Base-by-base conservation (phyloP, 2,888 invertebrate species). In the Cyrtodaria siliqua region DNA sequence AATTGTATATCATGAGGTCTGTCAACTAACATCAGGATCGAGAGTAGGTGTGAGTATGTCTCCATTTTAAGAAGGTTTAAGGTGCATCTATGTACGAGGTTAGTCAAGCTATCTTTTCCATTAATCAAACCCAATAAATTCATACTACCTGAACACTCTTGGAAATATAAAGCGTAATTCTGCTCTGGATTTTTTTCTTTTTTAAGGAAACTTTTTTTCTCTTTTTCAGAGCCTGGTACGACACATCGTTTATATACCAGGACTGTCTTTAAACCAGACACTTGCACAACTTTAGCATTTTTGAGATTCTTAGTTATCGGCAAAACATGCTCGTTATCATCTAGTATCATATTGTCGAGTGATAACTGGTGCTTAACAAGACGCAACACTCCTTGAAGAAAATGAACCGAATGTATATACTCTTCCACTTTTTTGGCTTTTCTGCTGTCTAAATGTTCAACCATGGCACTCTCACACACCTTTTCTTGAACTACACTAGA, bases 311-410 rank as follows among this genome's bases (percentile, higher is more conserved):
- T 20, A 24, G 52, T 49, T 2, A 69, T 52, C n/a, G 24, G 42
- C 24, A 44, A 44, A 14, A 24, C 8, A 23, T 47, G 60, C 24
- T 71, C 63, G 33, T 71, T 64, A 16, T 18, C 16, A 20, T 44
- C 16, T 16, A 44, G 20, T 6, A 44, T 9, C 4, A 6, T 44
- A 20, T 6, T 6, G 6, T 4, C 12, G 4, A 8, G 33, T 33
- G 33, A 33, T 12, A 33, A 33, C 33, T 33, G 33, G 12, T 33
- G 33, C 16, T 18, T 20, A 16, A 57, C 42, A 26, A 71, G 27
- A 24, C 71, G 44, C 2, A 57, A 14, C 16, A 71, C 9, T 44
- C 72, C 72, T 33, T 72, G 33, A 33, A 61, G 20, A 55, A 72
- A 55, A 2, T 60, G 1, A 16, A 26, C 20, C 20, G 33, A 44